A percentile compares a stretch with the other conserved stretches of the same genome.
phyloP scores from a whole-genome alignment of 2,888 invertebrate species.

The Drosophila fulvimacula region DNA sequence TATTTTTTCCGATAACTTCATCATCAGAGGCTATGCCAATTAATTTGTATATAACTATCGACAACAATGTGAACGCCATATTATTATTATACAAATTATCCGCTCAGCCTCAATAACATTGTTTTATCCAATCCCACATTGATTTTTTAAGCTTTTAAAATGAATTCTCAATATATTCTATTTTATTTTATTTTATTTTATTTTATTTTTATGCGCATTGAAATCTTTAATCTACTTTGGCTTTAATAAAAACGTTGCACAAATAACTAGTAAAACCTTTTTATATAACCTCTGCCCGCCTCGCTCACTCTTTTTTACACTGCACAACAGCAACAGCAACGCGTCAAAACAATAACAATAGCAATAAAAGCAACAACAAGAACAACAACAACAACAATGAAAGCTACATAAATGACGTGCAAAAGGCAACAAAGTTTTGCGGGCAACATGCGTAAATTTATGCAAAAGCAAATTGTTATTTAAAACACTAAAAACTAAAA shows the following conservation, averaged over 20 bases:
- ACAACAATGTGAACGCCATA: not conserved
- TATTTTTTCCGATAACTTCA: not conserved
- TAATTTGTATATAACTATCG: not conserved
- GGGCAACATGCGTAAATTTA: conserved; percentile 75
- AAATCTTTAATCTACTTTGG: conserved; percentile 14
- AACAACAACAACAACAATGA: conserved; percentile 29
- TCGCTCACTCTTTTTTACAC: conserved; percentile 9
- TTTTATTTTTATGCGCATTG: not conserved
- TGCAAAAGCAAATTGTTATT: conserved; percentile 79
- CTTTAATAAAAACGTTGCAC: conserved; percentile 28
- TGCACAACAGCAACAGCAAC: conserved; percentile 29
- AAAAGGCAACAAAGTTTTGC: conserved; percentile 62
- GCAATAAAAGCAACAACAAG: conserved; percentile 30
- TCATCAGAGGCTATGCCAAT: not conserved
- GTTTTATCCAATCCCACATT: not conserved
- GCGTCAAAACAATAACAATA: conserved; percentile 49
- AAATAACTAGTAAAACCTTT: conserved; percentile 25
- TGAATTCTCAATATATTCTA: not conserved
- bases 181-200: not conserved
- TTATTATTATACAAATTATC: too few relatives aligned
- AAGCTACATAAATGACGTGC: conserved; percentile 50
- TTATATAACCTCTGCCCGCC: not conserved
- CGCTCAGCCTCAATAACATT: not conserved
- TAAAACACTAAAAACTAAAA: conserved; percentile 75
- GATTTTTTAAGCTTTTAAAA: not conserved